Evolutionary conservation across 2,888 invertebrate genomes (phyloP).

Genomic region (Drosophila buzzatii): DNA sequence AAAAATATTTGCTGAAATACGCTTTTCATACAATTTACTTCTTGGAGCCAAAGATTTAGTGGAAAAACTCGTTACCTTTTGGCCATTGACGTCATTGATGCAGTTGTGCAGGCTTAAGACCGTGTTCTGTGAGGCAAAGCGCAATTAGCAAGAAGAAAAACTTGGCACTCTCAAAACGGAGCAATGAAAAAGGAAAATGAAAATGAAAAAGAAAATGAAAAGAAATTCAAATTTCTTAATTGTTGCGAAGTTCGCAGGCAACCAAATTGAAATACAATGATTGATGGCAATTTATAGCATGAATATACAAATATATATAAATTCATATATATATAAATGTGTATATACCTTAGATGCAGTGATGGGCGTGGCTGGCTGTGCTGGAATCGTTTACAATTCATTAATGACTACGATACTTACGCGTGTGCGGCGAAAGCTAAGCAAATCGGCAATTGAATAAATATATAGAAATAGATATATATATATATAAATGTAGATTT

Average conservation of each 20-base stretch:
- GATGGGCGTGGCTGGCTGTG: conserved; percentile 25
- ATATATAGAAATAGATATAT: conserved; percentile 3
- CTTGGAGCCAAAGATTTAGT: no score
- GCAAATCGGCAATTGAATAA: conserved; percentile 9
- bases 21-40: background rate
- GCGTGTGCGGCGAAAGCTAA: conserved; percentile 14
- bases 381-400: conserved; percentile 32
- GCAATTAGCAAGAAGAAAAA: conserved; percentile 5
- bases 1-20: background rate
- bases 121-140: conserved; percentile 33
- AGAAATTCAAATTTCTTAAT: background rate
- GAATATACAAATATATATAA: background rate
- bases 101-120: conserved; percentile 65
- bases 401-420: conserved; percentile 58
- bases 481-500: background rate
- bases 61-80: conserved; percentile 39
- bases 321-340: conserved; percentile 6
- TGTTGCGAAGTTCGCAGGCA: conserved; percentile 23
- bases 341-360: conserved; percentile 13
- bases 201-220: background rate
- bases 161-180: conserved; percentile 7
- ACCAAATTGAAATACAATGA: conserved; percentile 40
- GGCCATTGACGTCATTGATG: conserved; percentile 44
- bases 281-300: conserved; percentile 11
- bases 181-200: background rate